A percentile compares a stretch with the other conserved stretches of the same genome.
phyloP scores from a whole-genome alignment of 2,888 invertebrate species.

The Lamellibrachia columna region DNA sequence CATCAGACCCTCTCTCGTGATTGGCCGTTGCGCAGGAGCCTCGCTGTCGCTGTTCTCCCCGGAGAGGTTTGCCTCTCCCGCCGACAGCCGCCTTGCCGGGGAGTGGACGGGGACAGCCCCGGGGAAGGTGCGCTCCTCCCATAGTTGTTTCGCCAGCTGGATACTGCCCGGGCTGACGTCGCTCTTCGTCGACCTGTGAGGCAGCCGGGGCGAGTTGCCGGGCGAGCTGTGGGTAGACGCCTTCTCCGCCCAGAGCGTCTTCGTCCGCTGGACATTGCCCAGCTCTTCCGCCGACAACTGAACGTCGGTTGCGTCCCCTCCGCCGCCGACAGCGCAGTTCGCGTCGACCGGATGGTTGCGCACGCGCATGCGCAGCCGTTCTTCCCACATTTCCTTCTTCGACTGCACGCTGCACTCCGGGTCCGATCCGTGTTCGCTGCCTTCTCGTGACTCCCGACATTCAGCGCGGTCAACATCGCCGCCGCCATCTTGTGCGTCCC shows the following conservation, averaged over 20 bases:
- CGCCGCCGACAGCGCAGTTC: background rate
- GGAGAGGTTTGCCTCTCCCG: background rate
- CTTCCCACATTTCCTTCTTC: conserved; percentile 16
- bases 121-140: background rate
- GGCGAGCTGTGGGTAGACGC: background rate
- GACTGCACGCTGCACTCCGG: conserved; percentile 16
- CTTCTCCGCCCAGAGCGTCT: background rate
- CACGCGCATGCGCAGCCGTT: background rate
- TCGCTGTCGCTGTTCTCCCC: background rate
- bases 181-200: background rate
- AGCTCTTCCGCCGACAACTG: background rate
- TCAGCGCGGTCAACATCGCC: background rate
- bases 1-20: conserved; percentile 10
- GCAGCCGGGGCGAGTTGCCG: background rate
- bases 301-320: background rate
- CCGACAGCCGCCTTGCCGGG: background rate
- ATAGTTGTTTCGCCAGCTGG: background rate
- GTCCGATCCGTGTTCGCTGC: background rate
- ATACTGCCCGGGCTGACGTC: conserved; percentile 11
- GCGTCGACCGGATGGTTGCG: background rate
- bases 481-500: background rate
- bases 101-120: background rate
- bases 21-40: background rate
- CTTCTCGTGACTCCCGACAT: background rate
- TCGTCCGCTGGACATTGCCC: background rate